These are phyloP conservation scores for Melieria omissa DNA, from an alignment of 2,888 invertebrate species.

Conservation along the genomic window DNA sequence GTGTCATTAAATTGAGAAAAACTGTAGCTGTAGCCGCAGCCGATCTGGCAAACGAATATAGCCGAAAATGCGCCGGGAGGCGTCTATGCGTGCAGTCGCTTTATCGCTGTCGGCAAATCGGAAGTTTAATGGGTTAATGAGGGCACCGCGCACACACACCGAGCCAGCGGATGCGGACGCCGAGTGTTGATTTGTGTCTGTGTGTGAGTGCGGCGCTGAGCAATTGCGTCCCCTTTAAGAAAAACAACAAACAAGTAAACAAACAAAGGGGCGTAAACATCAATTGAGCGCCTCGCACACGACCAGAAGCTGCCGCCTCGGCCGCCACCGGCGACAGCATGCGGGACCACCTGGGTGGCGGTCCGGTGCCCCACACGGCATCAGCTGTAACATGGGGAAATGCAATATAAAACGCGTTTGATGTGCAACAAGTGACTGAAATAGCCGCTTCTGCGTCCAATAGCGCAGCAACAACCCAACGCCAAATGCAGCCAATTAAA, in stretches of 20 bases:
- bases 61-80: neutral
- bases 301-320: constrained; percentile 12
- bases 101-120: constrained; percentile 42
- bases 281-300: constrained; percentile 29
- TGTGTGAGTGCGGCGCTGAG: no score
- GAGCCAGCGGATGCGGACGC: no score
- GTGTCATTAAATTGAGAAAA: constrained; percentile 39
- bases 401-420: no score
- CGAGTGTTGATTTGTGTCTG: no score
- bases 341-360: neutral
- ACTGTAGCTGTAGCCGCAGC: neutral
- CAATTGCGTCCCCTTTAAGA: neutral
- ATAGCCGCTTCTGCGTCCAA: no score
- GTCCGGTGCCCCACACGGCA: neutral
- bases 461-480: no score
- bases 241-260: constrained; percentile 13
- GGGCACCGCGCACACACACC: constrained; percentile 22
- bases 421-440: no score
- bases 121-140: constrained; percentile 49
- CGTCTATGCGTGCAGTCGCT: constrained; percentile 13
- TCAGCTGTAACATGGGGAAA: neutral
- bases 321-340: neutral
- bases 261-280: constrained; percentile 22
- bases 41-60: neutral
- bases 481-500: no score